Base-by-base conservation (phyloP, 2,888 invertebrate genomes). In the Lymantria monacha region DNA sequence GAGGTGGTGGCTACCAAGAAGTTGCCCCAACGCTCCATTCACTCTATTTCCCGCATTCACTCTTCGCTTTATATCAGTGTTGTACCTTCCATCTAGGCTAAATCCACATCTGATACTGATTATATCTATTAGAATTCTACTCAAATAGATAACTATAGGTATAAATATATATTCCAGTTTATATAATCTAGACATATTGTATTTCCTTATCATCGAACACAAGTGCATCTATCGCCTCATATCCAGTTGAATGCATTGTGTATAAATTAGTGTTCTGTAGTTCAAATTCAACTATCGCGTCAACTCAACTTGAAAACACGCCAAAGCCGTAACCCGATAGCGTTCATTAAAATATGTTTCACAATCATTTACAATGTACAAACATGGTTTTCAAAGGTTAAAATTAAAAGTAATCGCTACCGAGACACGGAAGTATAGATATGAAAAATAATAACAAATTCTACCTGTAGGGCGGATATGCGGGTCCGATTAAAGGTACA, bases 391-490 rank as follows among this genome's bases (percentile, higher is more conserved):
- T 77, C 72, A 79, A 81, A 75, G 76, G 79, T 77, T 72, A 75
- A 75, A 81, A 86, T 85, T 87, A 87, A 87, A 87, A 87, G 74
- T 86, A 83, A 89, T 86, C 78, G 77, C 70, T 66, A 70, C 67
- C 68, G 71, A 69, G 74, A 72, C 72, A 76, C 78, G 82, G 77
- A 80, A 79, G 71, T 76, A 70, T 74, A 81, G 81, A 84, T 84
- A 86, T 86, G 83, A 81, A 81, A 81, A 85, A 85, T 83, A 85
- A 83, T 79, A 81, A 75, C 76, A 61, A 61, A 67, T 69, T 72
- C 70, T 75, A 74, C 72, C 73, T 72, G 60, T 55, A 62, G 68
- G 70, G 69, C 71, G 78, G 76, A 76, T 75, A 76, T 75, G 74
- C 72, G 72, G 73, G 72, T 59, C 64, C 73, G 76, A 77, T 81